phyloP scores from a whole-genome alignment of 2,797 vertebrate genomes.

The Clarias fuscus region DNA sequence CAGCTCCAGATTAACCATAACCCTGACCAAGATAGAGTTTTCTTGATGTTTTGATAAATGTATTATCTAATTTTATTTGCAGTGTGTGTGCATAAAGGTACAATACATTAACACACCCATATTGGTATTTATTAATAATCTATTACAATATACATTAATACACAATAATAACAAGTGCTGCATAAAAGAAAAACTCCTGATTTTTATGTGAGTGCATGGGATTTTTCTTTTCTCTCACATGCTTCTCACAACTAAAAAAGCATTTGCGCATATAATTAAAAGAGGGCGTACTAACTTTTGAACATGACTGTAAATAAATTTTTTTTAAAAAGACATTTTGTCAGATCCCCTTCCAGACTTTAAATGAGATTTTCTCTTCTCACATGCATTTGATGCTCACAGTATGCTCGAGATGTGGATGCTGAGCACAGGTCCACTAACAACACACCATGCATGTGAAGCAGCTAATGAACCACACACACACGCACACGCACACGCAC shows the following conservation, averaged over 20 bases:
- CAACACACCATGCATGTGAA: conserved; percentile 46
- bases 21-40: background rate
- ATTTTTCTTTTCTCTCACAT: background rate
- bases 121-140: too few relatives aligned
- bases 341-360: background rate
- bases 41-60: background rate
- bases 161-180: background rate
- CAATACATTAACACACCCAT: too few relatives aligned
- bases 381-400: conserved; percentile 33
- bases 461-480: conserved; percentile 37
- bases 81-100: background rate
- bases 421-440: conserved; percentile 26
- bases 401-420: conserved; percentile 14
- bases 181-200: background rate
- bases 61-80: background rate
- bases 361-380: conserved; percentile 26
- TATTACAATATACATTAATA: too few relatives aligned
- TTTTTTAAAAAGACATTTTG: background rate
- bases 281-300: too few relatives aligned
- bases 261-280: too few relatives aligned
- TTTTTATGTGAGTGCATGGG: background rate
- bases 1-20: background rate
- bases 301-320: too few relatives aligned
- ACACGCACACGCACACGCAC: conserved; percentile 31
- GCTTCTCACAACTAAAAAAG: background rate